Evolutionary conservation across 2,113 vertebrate species (phyloP).

Genomic region (Pteruthius melanotis): DNA sequence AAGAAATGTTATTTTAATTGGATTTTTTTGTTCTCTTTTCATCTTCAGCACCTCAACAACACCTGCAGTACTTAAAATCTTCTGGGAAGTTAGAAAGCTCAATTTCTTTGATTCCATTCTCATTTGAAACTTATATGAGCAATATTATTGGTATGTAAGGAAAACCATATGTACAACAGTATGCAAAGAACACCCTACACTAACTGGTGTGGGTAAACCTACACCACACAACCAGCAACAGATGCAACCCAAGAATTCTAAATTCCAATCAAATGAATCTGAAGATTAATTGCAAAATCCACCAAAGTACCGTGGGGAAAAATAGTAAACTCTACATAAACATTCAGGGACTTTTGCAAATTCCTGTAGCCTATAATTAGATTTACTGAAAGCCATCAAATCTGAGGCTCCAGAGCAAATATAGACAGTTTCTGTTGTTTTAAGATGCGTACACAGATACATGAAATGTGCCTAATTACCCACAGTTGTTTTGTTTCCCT

Average conservation of each 20-base stretch:
- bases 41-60: constrained; percentile 39
- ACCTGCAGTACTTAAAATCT: constrained; percentile 27
- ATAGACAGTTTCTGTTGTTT: constrained; percentile 12
- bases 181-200: not conserved
- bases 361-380: constrained; percentile 3
- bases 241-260: constrained; percentile 8
- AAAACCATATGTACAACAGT: not conserved
- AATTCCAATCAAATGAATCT: constrained; percentile 32
- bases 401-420: not conserved
- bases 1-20: constrained; percentile 67
- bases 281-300: constrained; percentile 58
- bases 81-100: constrained; percentile 18
- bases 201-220: not conserved
- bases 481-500: constrained; percentile 28
- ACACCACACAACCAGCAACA: not conserved
- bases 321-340: not conserved
- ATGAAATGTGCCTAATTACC: constrained; percentile 40
- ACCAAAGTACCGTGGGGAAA: constrained; percentile 2
- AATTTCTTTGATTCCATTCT: constrained; percentile 46
- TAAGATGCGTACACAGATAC: constrained; percentile 25
- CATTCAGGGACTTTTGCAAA: not conserved
- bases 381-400: not conserved
- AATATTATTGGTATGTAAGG: not conserved
- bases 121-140: constrained; percentile 51
- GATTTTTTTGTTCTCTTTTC: constrained; percentile 56